Evolutionary conservation across 2,797 vertebrate species (phyloP).

Genomic region (Sebastes itinus): DNA sequence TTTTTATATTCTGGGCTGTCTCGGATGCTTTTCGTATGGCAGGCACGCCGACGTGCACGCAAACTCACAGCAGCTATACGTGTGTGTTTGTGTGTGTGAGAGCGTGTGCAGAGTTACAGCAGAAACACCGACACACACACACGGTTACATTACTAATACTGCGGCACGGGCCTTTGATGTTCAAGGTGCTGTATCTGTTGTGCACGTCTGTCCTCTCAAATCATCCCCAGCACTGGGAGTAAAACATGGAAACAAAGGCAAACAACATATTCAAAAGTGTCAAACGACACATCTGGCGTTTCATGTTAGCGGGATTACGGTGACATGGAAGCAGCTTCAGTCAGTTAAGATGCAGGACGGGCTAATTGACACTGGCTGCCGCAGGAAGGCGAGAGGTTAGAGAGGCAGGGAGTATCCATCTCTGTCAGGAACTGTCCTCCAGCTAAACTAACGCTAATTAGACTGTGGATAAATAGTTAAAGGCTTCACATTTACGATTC

Average conservation of each 20-base stretch:
- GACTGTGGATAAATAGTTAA: constrained; percentile 10
- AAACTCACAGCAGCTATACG: constrained; percentile 22
- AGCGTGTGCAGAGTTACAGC: constrained; percentile 19
- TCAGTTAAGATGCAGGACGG: constrained; percentile 49
- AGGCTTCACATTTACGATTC: not conserved
- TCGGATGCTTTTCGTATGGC: constrained; percentile 64
- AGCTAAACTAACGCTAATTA: constrained; percentile 25
- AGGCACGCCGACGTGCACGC: constrained; percentile 29
- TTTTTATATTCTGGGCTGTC: constrained; percentile 75
- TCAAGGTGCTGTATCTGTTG: constrained; percentile 74
- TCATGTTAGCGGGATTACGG: constrained; percentile 55
- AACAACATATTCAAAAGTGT: constrained; percentile 77
- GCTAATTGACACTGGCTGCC: constrained; percentile 66
- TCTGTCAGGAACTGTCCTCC: not conserved
- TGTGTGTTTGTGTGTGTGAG: not conserved
- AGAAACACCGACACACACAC: constrained; percentile 39
- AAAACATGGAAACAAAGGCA: constrained; percentile 81
- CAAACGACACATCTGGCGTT: constrained; percentile 65
- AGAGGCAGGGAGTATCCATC: constrained; percentile 25
- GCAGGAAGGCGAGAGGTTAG: constrained; percentile 49
- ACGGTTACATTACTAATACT: constrained; percentile 48
- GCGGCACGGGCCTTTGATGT: constrained; percentile 74
- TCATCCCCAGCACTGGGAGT: constrained; percentile 66
- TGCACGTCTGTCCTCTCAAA: constrained; percentile 78
- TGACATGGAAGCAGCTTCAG: constrained; percentile 48